Base-by-base conservation (phyloP, 1,140 invertebrate genomes). In the Bombyx mandarina region DNA sequence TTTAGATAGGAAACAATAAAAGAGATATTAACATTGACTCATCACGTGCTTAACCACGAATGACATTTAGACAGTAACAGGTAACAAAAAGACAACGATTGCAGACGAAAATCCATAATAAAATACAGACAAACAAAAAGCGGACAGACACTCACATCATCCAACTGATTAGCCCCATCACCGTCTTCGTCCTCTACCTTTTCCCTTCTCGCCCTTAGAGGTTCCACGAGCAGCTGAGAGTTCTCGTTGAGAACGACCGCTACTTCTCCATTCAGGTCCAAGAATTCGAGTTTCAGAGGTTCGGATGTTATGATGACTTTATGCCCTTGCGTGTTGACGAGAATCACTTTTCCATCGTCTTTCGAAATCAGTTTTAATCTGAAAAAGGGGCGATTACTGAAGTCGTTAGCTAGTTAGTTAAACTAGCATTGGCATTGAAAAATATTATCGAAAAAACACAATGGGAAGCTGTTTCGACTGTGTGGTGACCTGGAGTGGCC, bases 191-290 rank as follows among this genome's bases (percentile, higher is more conserved):
- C 76, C 62, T 78, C 81, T 56, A 82, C 77, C 50, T 74, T 73
- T 57, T 79, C 87, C 60, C 82, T 75, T 82, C 94, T 96, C n/a
- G 83, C 84, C 60, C 96, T 89, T 53, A 95, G 89, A 69, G 99
- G 97, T 81, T 99, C 98, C 82, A 99, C 96, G 69, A 95, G 93
- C 75, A 99, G 91, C 51, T 99, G 91, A 47, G 94, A 94, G 71
- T 95, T 92, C 18, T 95, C 93, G 90, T 99, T 99, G 4, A 96
- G 88, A 52, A 94, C 93, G 26, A 97, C 91, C 0, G 95, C 92
- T 3, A 96, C 89, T 22, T 93, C 89, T 3, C 83, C 86, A 52
- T 94, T 92, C 56, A 90, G 83, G 61, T 93, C 90, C 66, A 93
- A 94, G 60, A 98, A 91, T 82, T 98, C 96, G 10, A 98, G 77